Percentiles rank a stretch among this genome's conserved stretches.
Evolutionary conservation across 2,113 vertebrate species (phyloP).

Genomic region (Myodes glareolus): DNA sequence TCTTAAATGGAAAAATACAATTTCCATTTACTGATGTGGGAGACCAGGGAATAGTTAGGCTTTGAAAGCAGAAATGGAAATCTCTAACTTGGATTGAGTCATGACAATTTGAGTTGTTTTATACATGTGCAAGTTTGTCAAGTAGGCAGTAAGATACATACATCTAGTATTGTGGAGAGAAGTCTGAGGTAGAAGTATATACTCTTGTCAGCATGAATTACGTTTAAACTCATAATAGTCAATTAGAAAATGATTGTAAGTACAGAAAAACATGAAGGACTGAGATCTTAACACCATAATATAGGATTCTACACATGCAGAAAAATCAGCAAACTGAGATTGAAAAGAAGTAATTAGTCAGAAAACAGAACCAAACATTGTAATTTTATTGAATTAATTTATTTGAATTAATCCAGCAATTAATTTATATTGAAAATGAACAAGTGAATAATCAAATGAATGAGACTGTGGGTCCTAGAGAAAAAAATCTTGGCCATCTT

Average conservation of each 20-base stretch:
- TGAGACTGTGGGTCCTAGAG: background rate
- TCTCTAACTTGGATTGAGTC: background rate
- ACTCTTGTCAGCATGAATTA: background rate
- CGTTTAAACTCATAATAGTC: background rate
- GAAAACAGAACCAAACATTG: background rate
- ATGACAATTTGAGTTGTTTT: background rate
- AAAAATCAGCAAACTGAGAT: slow-evolving; percentile 13
- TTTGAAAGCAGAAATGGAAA: background rate
- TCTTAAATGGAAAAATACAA: background rate
- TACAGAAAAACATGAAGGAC: slow-evolving; percentile 24
- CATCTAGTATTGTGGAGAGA: background rate
- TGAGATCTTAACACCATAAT: background rate
- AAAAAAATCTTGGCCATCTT: background rate
- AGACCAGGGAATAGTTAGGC: background rate
- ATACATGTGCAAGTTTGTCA: background rate
- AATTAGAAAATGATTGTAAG: background rate
- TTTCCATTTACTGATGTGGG: background rate
- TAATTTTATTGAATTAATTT: slow-evolving; percentile 15
- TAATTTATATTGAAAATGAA: background rate
- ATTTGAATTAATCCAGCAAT: background rate
- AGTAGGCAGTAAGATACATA: background rate
- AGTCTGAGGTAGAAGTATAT: background rate
- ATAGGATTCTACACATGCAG: background rate
- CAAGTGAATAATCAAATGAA: background rate
- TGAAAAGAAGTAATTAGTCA: background rate